Evolutionary conservation across 2,888 invertebrate species (phyloP).

Genomic region (Drosophila sordidula): DNA sequence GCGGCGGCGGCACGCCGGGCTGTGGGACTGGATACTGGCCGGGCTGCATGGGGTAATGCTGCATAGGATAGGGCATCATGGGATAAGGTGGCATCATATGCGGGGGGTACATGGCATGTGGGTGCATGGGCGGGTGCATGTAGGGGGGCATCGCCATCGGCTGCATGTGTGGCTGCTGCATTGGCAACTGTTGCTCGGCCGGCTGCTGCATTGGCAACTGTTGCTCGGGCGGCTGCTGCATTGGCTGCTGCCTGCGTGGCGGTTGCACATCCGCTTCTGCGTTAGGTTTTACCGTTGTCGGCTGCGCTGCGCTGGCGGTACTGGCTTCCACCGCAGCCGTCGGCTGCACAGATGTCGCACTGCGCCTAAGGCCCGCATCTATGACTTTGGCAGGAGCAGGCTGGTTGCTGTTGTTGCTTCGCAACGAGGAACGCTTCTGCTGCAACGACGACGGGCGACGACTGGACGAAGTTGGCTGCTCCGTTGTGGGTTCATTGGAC

Average conservation of each 20-base stretch:
- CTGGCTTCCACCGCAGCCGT: not conserved
- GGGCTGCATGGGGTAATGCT: slow-evolving; percentile 23
- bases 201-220: slow-evolving; percentile 19
- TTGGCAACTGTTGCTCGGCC: slow-evolving; percentile 2
- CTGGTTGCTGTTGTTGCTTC: slow-evolving; percentile 5
- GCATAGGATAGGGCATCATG: slow-evolving; percentile 46
- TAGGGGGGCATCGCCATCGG: slow-evolving; percentile 18
- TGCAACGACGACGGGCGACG: not conserved
- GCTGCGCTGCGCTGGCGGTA: not conserved
- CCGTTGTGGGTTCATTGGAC: not conserved
- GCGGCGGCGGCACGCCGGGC: not conserved
- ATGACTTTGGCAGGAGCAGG: slow-evolving; percentile 40
- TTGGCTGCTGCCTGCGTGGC: slow-evolving; percentile 5
- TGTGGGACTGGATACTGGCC: slow-evolving; percentile 12
- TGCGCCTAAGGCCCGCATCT: slow-evolving; percentile 46
- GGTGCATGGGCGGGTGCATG: slow-evolving; percentile 6
- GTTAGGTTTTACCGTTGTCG: not conserved
- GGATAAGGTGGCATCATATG: slow-evolving; percentile 34
- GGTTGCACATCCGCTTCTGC: slow-evolving; percentile 18
- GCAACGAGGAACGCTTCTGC: slow-evolving; percentile 17
- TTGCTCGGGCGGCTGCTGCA: slow-evolving; percentile 1
- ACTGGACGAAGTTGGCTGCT: not conserved
- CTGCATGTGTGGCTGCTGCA: slow-evolving; percentile 12
- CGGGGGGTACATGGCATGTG: slow-evolving; percentile 22
- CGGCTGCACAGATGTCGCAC: not conserved